Conservation (phyloP, 2,113 vertebrate genomes). For the Scophthalmus maximus region DNA sequence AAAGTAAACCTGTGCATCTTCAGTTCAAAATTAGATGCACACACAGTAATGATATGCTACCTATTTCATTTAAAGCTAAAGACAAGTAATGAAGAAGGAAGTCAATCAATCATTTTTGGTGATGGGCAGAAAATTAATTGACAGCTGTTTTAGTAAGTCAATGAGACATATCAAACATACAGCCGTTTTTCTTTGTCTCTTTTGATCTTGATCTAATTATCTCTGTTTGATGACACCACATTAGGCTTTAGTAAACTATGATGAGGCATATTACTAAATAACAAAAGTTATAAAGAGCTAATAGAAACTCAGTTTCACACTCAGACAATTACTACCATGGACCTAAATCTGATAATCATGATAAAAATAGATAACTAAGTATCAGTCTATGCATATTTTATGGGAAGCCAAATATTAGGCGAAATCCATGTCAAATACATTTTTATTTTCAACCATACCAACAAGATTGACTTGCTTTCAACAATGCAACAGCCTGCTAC, state of each 20-base stretch:
- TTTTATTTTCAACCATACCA: slow-evolving; percentile 79
- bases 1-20: background rate
- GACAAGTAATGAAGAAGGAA: too few relatives aligned
- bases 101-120: too few relatives aligned
- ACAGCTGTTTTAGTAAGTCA: too few relatives aligned
- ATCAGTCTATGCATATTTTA: background rate
- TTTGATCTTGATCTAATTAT: background rate
- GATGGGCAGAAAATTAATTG: too few relatives aligned
- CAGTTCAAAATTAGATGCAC: background rate
- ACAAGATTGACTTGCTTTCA: slow-evolving; percentile 54
- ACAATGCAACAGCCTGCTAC: slow-evolving; percentile 63
- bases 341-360: background rate
- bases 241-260: background rate
- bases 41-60: too few relatives aligned
- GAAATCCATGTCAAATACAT: slow-evolving; percentile 61
- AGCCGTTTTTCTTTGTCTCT: background rate
- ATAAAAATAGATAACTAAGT: background rate
- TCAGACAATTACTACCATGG: background rate
- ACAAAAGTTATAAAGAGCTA: background rate
- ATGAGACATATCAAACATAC: too few relatives aligned
- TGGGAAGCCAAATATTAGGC: slow-evolving; percentile 33
- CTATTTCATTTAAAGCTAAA: too few relatives aligned
- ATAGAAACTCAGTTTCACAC: background rate
- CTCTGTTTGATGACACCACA: background rate
- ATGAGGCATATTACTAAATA: too few relatives aligned